Base-by-base conservation (phyloP, 2,888 invertebrate species). In the Anorthoa munda region DNA sequence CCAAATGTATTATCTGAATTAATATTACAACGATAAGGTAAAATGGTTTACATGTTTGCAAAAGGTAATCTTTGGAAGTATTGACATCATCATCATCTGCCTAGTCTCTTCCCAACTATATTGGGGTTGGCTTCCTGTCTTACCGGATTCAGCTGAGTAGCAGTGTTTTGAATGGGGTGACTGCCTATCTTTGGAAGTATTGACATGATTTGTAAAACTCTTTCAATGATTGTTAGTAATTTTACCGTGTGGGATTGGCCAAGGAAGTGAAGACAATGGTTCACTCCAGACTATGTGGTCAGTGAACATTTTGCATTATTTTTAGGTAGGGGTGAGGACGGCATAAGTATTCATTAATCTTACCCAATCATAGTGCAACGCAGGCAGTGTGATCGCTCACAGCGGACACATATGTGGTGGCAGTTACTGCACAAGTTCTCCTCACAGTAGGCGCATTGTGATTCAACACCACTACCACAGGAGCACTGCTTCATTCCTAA, bases 401-500 rank as follows among this genome's bases (percentile, higher is more conserved):
- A 96, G 48, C 71, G 80, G 1, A 72, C 73, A 63, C 95, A 96
- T 5, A 63, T 66, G 9, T 87, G 92, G 69, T 88, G 90, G 81
- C 95, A 95, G 0, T 46, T 17, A 11, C 45, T 17, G 68, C 95
- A 96, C 46, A 95, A 89, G 0, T 76, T 53, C 18, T 81, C 79
- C 78, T 95, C 95, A 65, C 95, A 95, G 87, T 95, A 95, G 0
- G 90, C 90, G 75, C 95, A 95, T 31, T 80, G 81, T 12, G 65
- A 71, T 51, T 92, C 92, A 21, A 73, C 77, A 2, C 45, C 61
- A 17, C 58, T 70, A 5, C 91, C 90, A 83, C 94, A 93, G 3
- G 46, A 45, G 70, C 94, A 94, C 12, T 82, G 77, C 58, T 83
- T 87, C n/a, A 60, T 31, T 21, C 66, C 46, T 18, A 15, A 18